A percentile compares a stretch with the other conserved stretches of the same genome.
Evolutionary conservation across 2,888 invertebrate genomes (phyloP).

Genomic region (Phania funesta): DNA sequence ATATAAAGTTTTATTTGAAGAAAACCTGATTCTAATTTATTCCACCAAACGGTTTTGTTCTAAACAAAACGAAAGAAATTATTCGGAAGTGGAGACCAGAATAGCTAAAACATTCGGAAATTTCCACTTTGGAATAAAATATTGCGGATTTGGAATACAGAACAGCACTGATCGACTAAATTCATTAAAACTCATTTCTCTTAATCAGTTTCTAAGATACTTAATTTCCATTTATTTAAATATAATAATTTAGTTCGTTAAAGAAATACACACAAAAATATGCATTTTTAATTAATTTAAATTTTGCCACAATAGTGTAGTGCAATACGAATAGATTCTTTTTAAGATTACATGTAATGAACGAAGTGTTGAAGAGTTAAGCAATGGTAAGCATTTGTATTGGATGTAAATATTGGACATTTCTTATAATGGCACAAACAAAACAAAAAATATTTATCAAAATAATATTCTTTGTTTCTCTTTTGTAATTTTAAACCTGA

Average conservation of each 20-base stretch:
- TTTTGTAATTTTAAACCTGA: conserved; percentile 17
- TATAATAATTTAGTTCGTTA: conserved; percentile 25
- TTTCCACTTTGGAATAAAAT: too few species aligned
- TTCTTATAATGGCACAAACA: conserved; percentile 7
- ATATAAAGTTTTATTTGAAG: too few species aligned
- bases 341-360: conserved; percentile 31
- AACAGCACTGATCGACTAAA: too few species aligned
- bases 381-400: conserved; percentile 32
- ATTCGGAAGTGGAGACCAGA: background rate
- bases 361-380: conserved; percentile 37
- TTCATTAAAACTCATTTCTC: background rate
- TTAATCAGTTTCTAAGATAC: conserved; percentile 6
- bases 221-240: conserved; percentile 31
- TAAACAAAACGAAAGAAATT: too few species aligned
- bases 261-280: conserved; percentile 56
- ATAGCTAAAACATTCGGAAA: too few species aligned
- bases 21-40: too few species aligned
- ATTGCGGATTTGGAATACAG: too few species aligned
- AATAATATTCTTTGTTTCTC: conserved; percentile 6
- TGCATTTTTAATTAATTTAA: conserved; percentile 50
- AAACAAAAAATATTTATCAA: conserved; percentile 28
- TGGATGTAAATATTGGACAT: conserved; percentile 38
- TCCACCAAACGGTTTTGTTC: too few species aligned
- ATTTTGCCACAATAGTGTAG: conserved; percentile 52
- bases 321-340: conserved; percentile 29